Evolutionary conservation across 2,113 vertebrate genomes (phyloP).

Genomic region (Paratilapia polleni): DNA sequence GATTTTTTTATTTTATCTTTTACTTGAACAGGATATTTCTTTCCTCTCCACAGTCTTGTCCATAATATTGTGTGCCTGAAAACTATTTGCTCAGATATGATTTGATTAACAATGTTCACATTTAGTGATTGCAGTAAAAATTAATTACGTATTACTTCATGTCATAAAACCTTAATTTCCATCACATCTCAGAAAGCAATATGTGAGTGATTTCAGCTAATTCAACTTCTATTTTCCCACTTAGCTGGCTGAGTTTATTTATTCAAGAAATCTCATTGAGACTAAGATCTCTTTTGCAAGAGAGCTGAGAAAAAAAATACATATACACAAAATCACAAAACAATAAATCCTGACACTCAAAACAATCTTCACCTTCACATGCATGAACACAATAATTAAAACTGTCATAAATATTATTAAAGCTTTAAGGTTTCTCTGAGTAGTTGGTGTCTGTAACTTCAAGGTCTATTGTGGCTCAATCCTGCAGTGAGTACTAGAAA

Average conservation of each 20-base stretch:
- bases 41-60: not conserved
- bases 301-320: not conserved
- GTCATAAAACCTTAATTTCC: not conserved
- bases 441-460: not conserved
- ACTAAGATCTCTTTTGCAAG: not conserved
- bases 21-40: not conserved
- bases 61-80: not conserved
- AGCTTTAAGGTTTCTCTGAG: not conserved
- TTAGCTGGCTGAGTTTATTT: not conserved
- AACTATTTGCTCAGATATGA: constrained; percentile 3
- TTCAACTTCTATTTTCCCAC: not conserved
- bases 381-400: not conserved
- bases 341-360: not conserved
- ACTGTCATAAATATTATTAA: not conserved
- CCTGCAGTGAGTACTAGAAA: constrained; percentile 63
- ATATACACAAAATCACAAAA: not conserved
- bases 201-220: not conserved
- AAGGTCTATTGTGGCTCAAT: not conserved
- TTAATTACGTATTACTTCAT: not conserved
- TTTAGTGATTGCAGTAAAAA: not conserved
- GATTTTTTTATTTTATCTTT: not conserved
- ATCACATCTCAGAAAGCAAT: not conserved
- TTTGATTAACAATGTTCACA: not conserved
- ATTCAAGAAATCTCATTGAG: not conserved
- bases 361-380: not conserved